Base-by-base conservation (phyloP, 1,140 invertebrate species). In the Theocolax elegans region DNA sequence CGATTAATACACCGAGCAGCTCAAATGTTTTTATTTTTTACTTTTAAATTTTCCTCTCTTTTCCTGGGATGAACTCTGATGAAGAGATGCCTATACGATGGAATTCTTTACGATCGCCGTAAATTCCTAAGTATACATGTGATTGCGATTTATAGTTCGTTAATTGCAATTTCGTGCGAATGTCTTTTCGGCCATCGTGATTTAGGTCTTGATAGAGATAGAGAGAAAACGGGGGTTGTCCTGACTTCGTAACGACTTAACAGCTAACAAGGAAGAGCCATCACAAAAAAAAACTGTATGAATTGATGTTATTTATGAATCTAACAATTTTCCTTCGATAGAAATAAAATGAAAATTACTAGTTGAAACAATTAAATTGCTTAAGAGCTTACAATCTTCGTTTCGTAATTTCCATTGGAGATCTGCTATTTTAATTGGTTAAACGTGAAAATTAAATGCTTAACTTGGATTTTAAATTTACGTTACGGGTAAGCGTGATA, bases 161-260 rank as follows among this genome's bases (percentile, higher is more conserved):
- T 46, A 60, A 60, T 21, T 60, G 40, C 58, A 12, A n/a, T 27
- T 19, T 6, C 13, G 58, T 19, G 1, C 58, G 12, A 29, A 9
- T 25, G 19, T 31, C 38, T 44, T 27, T 46, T 29, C 21, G 13
- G 1, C 1, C 13, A 6, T 0, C 17, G 19, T 42, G 35, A 58
- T 58, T 58, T 23, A 42, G 54, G n/a, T 58, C 10, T 40, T 42
- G 35, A 58, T 58, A 40, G n/a, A n/a, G n/a, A n/a, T n/a, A n/a
- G n/a, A n/a, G n/a, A n/a, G n/a, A n/a, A 40, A 3, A 19, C 35
- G 17, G 10, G 21, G 3, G 17, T 9, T 40, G 53, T 23, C 17
- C 31, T 56, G 10, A 3, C 6, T 9, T 35, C 17, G 17, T 13
- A 29, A 2, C 21, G 23, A 9, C 25, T 15, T 40, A 13, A 27